Percentiles rank a stretch among this genome's conserved stretches.
Evolutionary conservation across 2,113 vertebrate genomes (phyloP).

Genomic region (Peromyscus maniculatus): DNA sequence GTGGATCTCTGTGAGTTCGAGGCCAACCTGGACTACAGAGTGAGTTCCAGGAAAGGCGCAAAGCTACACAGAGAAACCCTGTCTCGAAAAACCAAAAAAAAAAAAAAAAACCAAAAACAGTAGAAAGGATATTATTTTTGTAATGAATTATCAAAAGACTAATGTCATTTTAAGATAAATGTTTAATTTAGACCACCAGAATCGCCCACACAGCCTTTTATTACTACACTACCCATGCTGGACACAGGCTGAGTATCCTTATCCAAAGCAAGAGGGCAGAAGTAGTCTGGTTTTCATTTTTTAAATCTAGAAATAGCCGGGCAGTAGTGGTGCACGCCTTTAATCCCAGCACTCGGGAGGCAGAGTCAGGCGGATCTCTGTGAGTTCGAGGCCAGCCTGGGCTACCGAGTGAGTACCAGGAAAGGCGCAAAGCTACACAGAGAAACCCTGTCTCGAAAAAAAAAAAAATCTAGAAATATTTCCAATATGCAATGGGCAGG

Average conservation of each 20-base stretch:
- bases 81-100: too few species aligned
- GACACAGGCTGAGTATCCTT: not conserved
- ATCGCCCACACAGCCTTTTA: not conserved
- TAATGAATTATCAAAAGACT: conserved; percentile 30
- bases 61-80: too few species aligned
- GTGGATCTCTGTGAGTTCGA: too few species aligned
- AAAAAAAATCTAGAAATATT: not conserved
- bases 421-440: too few species aligned
- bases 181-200: not conserved
- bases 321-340: too few species aligned
- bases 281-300: not conserved
- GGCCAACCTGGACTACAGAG: too few species aligned
- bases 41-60: too few species aligned
- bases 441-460: too few species aligned
- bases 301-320: not conserved
- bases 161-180: not conserved
- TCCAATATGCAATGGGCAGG: not conserved
- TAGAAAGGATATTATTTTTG: not conserved
- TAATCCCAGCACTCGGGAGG: too few species aligned
- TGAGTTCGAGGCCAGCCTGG: too few species aligned
- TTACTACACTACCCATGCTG: not conserved
- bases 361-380: too few species aligned
- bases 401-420: too few species aligned
- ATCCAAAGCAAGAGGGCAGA: not conserved
- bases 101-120: not conserved